These are phyloP conservation scores for Podilymbus podiceps DNA, from an alignment of 2,113 vertebrate species.

Conservation along the genomic window DNA sequence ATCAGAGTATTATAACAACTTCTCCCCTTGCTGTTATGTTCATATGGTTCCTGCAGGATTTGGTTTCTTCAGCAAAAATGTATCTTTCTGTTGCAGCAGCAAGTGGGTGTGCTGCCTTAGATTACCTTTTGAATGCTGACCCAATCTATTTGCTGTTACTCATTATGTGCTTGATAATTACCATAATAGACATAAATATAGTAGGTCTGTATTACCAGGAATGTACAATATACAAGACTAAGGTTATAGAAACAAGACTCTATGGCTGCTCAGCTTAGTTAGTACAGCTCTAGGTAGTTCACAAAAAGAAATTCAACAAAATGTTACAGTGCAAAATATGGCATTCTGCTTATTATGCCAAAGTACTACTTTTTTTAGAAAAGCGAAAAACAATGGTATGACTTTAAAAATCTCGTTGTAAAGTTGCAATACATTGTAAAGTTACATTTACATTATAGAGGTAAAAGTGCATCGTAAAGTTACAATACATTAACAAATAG, in stretches of 20 bases:
- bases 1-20: neutral
- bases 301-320: neutral
- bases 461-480: no score
- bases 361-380: neutral
- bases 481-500: no score
- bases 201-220: neutral
- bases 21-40: neutral
- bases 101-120: neutral
- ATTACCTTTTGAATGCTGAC: neutral
- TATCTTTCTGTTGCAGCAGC: neutral
- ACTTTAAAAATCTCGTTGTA: neutral
- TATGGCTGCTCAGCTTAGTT: neutral
- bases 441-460: no score
- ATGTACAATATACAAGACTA: neutral
- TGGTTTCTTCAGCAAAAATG: neutral
- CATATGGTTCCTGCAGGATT: neutral
- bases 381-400: neutral
- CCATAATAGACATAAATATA: neutral
- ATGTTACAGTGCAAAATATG: neutral
- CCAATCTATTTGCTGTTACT: neutral
- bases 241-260: neutral
- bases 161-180: neutral
- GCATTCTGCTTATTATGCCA: neutral
- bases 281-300: neutral
- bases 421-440: no score